Evolutionary conservation across 2,797 vertebrate species (phyloP).

Genomic region (Falco naumanni): DNA sequence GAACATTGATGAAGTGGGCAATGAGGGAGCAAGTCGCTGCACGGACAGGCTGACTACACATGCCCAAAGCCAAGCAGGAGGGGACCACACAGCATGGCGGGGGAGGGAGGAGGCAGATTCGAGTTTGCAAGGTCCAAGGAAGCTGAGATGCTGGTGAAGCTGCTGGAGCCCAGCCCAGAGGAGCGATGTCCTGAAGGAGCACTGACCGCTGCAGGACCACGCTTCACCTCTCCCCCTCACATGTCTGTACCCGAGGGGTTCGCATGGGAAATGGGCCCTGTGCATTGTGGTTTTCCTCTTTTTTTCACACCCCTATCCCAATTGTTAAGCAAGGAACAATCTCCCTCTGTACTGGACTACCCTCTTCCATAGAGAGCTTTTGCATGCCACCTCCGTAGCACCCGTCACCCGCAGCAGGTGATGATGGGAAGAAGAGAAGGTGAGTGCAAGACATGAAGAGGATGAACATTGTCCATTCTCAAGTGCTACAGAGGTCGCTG

Average conservation of each 20-base stretch:
- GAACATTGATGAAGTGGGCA: fast-evolving
- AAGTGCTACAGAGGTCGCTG: not conserved
- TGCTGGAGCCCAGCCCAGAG: not conserved
- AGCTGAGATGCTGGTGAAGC: not conserved
- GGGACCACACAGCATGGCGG: not conserved
- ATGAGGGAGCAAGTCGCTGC: fast-evolving
- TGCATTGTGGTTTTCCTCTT: not conserved
- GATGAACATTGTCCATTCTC: not conserved
- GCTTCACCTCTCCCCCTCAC: not conserved
- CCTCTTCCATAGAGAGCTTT: not conserved
- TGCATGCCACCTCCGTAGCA: not conserved
- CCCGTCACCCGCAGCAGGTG: not conserved
- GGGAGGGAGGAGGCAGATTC: not conserved
- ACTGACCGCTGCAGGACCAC: not conserved
- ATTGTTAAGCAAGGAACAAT: not conserved
- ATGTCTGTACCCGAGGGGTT: not conserved
- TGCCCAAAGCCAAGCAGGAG: not conserved
- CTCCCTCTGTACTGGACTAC: not conserved
- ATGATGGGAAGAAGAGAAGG: not conserved
- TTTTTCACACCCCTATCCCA: not conserved
- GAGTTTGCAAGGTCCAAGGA: not conserved
- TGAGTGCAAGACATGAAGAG: not conserved
- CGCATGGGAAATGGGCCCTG: not conserved
- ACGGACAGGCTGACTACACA: not conserved
- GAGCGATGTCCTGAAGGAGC: not conserved